Evolutionary conservation across 2,888 invertebrate genomes (phyloP), one percentile per base, ranked within the genome.

Genomic region (Parasteatoda lunata): DNA sequence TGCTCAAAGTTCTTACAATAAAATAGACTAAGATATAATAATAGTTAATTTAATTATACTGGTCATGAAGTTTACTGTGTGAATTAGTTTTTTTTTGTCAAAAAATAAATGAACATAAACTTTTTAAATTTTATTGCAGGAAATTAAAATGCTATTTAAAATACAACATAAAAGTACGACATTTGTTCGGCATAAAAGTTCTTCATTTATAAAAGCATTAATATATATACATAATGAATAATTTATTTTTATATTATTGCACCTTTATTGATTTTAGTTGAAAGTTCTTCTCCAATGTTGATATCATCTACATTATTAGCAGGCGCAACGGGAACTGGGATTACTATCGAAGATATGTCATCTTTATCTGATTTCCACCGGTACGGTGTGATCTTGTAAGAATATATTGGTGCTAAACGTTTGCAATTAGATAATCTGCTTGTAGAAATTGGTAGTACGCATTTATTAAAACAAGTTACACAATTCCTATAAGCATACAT

Each of bases 281-380:
- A 76, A 5, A 89, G 54, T 75, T 98, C 98, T 78, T 95, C 95
- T 49, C 98, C 98, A 78, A 97, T 94, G 92, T 97, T 96, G 90
- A 95, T 95, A 90, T 96, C 96, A 92, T 96, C 96, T 11, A 94
- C 92, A 91, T 93, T 95, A 9, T 94, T 94, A 92, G 95, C 95
- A 1, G 97, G 94, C 11, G 91, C 90, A 5, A 91, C 90, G n/a
- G 94, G 94, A 7, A 96, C 94, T 65, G 90, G 90, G 30, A 89
- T 84, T 48, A 90, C 89, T 11, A 88, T 72, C 59, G 88, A 88
- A 30, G 84, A 85, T 47, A 85, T 48, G 71, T 88, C 82, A 47
- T 81, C 82, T 75, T 85, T 88, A 48, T 77, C 84, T 0, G 88
- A 82, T 81, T 88, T 88, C 52, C 69, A 82, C 9, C 84, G 72